Evolutionary conservation across 2,113 vertebrate genomes (phyloP), one percentile per base, ranked within the genome.

Genomic region (Setophaga coronata): DNA sequence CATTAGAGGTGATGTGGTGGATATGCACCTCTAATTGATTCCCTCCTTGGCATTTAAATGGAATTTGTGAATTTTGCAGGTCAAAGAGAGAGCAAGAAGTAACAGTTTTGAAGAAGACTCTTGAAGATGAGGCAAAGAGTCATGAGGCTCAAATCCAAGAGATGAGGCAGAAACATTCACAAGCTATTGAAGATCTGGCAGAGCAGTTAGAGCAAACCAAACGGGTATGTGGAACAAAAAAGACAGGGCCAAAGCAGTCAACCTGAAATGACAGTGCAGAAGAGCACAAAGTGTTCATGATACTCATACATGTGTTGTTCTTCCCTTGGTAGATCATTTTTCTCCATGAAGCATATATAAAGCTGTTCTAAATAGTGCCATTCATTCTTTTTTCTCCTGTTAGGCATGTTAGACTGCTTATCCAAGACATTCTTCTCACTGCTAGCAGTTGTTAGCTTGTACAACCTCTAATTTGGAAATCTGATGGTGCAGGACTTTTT

Each of bases 161-260:
- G 91, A 99, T 99, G 97, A 98, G 99, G 71, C 99, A 99, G 97
- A 99, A 99, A 91, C 99, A 99, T 84, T 43, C 98, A 2, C 99
- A 99, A 97, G 98, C 99, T 6, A 98, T 99, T 33, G 99, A 99
- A 29, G 99, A 99, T 93, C 98, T 99, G 77, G 99, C 99, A 1
- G 99, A 99, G 83, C 99, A 99, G 97, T 97, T 99, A 92, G 99
- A 99, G 84, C 99, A 99, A 97, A 98, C 99, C 1, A 99, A 99
- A 96, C 98, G 99, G 98, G 99, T 99, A 97, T 2, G 97, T 87
- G 45, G 28, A 19, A 18, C 34, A 38, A 56, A 80, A 77, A 67
- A 15, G 31, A 10, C 17, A 15, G 60, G 26, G 54, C 54, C n/a
- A 84, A 53, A 78, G 81, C 57, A 89, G 53, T 54, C 53, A 54